These are phyloP conservation scores for Lytechinus variegatus DNA, from an alignment of 35 echinoderm and acorn worm genomes.

Conservation along the genomic window DNA sequence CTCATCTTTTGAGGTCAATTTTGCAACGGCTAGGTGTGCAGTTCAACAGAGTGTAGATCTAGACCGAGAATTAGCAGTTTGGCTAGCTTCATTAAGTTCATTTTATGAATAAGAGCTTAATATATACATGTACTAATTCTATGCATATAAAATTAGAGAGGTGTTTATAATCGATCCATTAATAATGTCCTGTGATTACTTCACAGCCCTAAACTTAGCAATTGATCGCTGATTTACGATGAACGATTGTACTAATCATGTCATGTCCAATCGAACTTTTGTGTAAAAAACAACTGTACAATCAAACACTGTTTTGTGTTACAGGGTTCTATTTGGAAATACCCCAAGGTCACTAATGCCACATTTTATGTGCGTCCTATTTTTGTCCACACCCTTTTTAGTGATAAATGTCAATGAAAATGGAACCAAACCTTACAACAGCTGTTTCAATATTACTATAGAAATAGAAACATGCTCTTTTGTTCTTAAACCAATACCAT, in stretches of 20 bases:
- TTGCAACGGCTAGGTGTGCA: too few relatives aligned
- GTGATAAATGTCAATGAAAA: neutral
- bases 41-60: too few relatives aligned
- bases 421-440: neutral
- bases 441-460: neutral
- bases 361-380: neutral
- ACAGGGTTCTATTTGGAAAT: neutral
- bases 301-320: too few relatives aligned
- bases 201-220: neutral
- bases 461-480: neutral
- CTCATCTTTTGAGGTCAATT: too few relatives aligned
- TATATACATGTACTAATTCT: too few relatives aligned
- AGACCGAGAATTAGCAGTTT: too few relatives aligned
- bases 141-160: too few relatives aligned
- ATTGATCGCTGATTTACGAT: neutral
- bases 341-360: neutral
- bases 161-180: too few relatives aligned
- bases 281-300: neutral
- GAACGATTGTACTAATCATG: neutral
- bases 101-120: too few relatives aligned
- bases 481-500: neutral
- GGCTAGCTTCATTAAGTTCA: too few relatives aligned
- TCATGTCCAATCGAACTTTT: neutral
- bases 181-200: neutral
- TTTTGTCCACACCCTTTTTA: neutral